Evolutionary conservation across 2,113 vertebrate species (phyloP).

Genomic region (Plestiodon gilberti): DNA sequence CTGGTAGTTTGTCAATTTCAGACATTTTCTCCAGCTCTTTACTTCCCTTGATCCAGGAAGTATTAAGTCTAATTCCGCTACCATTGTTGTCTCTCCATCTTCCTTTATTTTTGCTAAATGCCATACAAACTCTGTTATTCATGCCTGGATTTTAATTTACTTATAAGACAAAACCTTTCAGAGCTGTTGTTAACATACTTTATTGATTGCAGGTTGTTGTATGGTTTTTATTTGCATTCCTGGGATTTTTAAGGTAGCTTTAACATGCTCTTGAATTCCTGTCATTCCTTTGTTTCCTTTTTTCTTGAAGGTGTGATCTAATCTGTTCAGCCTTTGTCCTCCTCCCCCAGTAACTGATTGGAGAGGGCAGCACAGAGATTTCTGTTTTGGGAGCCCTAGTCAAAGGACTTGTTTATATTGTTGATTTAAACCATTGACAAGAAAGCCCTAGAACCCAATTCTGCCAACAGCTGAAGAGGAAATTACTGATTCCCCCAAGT

Average conservation of each 20-base stretch:
- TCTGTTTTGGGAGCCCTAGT: background rate
- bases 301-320: slow-evolving; percentile 35
- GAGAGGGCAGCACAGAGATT: background rate
- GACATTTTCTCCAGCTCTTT: slow-evolving; percentile 23
- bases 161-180: slow-evolving; percentile 45
- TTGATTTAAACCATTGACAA: slow-evolving; percentile 14
- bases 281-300: slow-evolving; percentile 27
- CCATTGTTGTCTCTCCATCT: slow-evolving; percentile 26
- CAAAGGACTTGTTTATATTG: background rate
- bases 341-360: background rate
- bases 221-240: slow-evolving; percentile 50
- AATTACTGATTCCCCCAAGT: slow-evolving; percentile 14
- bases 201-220: slow-evolving; percentile 22
- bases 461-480: background rate
- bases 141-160: slow-evolving; percentile 53
- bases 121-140: slow-evolving; percentile 32
- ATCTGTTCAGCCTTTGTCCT: slow-evolving; percentile 26
- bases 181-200: background rate
- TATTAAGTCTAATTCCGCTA: background rate
- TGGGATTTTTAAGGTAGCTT: slow-evolving; percentile 44
- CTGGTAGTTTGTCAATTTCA: slow-evolving; percentile 28
- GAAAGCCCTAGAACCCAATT: background rate
- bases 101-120: background rate
- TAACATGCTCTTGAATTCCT: slow-evolving; percentile 49
- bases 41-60: slow-evolving; percentile 22